A percentile compares a stretch with the other conserved stretches of the same genome.
Conservation (phyloP, 2,888 invertebrate genomes). For the Acheta domesticus region DNA sequence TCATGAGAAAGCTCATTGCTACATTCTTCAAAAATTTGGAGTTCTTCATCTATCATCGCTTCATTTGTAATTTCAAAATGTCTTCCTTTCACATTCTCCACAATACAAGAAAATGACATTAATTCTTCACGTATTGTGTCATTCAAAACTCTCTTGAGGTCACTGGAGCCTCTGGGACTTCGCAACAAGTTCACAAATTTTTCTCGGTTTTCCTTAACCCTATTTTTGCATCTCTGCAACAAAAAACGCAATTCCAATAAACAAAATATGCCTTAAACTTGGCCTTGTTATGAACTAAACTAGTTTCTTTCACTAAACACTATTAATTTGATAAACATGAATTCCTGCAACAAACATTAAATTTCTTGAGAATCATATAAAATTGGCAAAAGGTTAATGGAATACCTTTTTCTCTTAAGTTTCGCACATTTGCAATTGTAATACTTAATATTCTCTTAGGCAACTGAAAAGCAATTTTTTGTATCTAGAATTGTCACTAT, state of each 20-base stretch:
- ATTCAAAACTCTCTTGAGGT: conserved; percentile 23
- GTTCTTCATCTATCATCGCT: neutral
- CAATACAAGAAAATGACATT: neutral
- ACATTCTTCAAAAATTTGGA: neutral
- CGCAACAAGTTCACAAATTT: conserved; percentile 29
- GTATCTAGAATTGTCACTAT: too few species aligned
- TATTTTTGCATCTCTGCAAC: conserved; percentile 31
- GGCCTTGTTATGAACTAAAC: too few species aligned
- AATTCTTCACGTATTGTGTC: conserved; percentile 19
- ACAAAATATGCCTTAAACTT: neutral
- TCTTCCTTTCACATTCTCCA: neutral
- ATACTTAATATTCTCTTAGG: too few species aligned
- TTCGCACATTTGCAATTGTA: too few species aligned
- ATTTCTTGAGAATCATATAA: too few species aligned
- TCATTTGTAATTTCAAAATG: neutral
- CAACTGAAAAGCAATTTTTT: too few species aligned
- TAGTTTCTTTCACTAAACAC: too few species aligned
- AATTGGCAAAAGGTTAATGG: too few species aligned
- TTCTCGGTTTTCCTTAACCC: conserved; percentile 30
- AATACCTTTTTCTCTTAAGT: too few species aligned
- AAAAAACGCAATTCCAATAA: neutral
- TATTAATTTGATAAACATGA: too few species aligned
- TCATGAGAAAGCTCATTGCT: too few species aligned
- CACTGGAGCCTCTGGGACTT: conserved; percentile 18
- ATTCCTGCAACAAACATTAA: too few species aligned